Base-by-base conservation (phyloP, 1,140 invertebrate species). In the Hesperophylax magnus region DNA sequence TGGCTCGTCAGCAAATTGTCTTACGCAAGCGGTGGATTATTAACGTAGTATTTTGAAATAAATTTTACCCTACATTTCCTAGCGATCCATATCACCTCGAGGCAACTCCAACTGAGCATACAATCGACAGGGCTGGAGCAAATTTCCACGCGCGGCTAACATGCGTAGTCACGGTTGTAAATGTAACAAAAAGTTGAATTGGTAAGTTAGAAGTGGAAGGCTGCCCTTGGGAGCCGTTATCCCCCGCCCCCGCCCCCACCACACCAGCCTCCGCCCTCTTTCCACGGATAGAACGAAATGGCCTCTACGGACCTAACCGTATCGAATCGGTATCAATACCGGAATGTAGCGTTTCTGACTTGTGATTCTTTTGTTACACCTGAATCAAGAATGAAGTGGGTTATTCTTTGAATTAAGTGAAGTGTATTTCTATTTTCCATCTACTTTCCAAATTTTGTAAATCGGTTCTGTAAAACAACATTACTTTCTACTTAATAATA, bases 161-260 rank as follows among this genome's bases (percentile, higher is more conserved):
- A 78, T 61, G 80, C 80, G 80, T 81, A 81, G 80, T 81, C 80
- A 78, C 76, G 76, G 67, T 81, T 77, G 77, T 75, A 61, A 78
- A 71, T 72, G 79, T 81, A 81, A 81, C 82, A 83, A 83, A 83
- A 83, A 83, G 82, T 81, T 81, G 82, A 83, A 83, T 83, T 83
- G 82, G 82, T 83, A 81, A 83, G 82, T 83, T 83, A 83, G 82
- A 78, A 79, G 82, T 69, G 76, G 82, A 83, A 83, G 77, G 56
- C 82, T 47, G 61, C 82, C 82, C 82, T 34, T 31, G 82, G 82
- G 82, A 83, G 82, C 79, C 77, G 82, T 83, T 81, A 83, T 58
- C 63, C 63, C 75, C 52, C 34, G 18, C 67, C 76, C 27, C 61
- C 34, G 67, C 24, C 74, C 31, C 56, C 47, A 17, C 15, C 54